Evolutionary conservation across 2,113 vertebrate species (phyloP).

Genomic region (Protobothrops flavoviridis): DNA sequence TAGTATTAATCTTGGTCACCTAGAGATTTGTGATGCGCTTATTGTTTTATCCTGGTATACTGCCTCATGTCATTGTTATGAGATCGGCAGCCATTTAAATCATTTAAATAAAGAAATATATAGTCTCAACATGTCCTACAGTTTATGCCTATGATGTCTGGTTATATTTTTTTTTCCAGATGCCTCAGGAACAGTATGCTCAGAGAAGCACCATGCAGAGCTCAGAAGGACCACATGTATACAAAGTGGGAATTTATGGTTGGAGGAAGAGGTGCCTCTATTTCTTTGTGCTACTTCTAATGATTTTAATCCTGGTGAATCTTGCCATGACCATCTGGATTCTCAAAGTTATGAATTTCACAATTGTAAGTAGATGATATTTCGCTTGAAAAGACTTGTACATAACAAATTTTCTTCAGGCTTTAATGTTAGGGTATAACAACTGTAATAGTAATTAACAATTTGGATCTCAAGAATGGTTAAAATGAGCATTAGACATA

Average conservation of each 20-base stretch:
- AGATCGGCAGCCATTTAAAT: neutral
- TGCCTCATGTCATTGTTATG: neutral
- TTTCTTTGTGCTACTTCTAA: constrained; percentile 97
- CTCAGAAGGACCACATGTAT: constrained; percentile 92
- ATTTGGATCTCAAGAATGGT: constrained; percentile 10
- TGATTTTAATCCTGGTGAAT: constrained; percentile 99
- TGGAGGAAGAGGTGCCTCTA: constrained; percentile 99
- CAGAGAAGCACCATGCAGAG: constrained; percentile 91
- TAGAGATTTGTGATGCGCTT: neutral
- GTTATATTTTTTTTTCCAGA: constrained; percentile 73
- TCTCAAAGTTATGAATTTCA: constrained; percentile 99
- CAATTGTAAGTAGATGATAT: constrained; percentile 87
- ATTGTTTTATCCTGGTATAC: neutral
- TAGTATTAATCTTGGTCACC: neutral
- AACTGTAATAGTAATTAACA: fast-evolving
- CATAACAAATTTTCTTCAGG: constrained; percentile 30
- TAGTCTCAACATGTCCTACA: neutral
- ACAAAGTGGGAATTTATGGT: constrained; percentile 99
- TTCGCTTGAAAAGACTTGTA: constrained; percentile 18
- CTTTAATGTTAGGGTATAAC: neutral
- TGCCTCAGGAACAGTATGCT: constrained; percentile 97
- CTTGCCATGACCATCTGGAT: constrained; percentile 99
- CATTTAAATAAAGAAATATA: neutral
- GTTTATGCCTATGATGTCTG: constrained; percentile 38
- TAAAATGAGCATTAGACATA: neutral